Percentiles rank a stretch among this genome's conserved stretches.
These are phyloP conservation scores for Dasypolia templi DNA, from an alignment of 2,888 invertebrate genomes.

Conservation along the genomic window DNA sequence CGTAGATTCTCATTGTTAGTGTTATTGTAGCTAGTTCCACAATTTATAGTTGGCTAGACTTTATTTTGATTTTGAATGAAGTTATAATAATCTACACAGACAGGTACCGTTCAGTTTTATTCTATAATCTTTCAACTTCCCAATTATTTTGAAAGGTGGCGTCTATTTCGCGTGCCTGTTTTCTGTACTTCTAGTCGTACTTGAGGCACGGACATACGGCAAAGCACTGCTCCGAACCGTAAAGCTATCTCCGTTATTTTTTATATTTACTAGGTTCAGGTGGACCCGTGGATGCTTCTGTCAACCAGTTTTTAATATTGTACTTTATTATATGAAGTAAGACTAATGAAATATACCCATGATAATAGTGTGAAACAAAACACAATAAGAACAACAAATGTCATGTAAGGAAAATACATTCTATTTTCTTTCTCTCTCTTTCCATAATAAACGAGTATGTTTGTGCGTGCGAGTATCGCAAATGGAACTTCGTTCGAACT, in stretches of 20 bases:
- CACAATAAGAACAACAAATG: too few species aligned
- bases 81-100: not conserved
- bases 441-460: too few species aligned
- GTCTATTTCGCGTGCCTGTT: not conserved
- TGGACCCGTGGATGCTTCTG: not conserved
- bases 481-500: too few species aligned
- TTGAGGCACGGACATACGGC: not conserved
- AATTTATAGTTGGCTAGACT: not conserved
- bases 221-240: not conserved
- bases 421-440: too few species aligned
- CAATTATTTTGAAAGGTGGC: not conserved
- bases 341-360: too few species aligned
- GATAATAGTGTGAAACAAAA: too few species aligned
- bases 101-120: not conserved
- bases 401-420: too few species aligned
- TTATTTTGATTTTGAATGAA: not conserved
- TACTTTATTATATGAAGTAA: too few species aligned
- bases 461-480: too few species aligned
- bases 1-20: conserved; percentile 19
- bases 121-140: not conserved
- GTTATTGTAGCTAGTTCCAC: conserved; percentile 3
- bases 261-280: not conserved
- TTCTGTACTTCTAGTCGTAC: not conserved
- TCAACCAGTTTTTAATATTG: not conserved
- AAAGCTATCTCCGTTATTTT: not conserved